phyloP scores from a whole-genome alignment of 2,888 invertebrate species.

The Schizotus pectinicornis region DNA sequence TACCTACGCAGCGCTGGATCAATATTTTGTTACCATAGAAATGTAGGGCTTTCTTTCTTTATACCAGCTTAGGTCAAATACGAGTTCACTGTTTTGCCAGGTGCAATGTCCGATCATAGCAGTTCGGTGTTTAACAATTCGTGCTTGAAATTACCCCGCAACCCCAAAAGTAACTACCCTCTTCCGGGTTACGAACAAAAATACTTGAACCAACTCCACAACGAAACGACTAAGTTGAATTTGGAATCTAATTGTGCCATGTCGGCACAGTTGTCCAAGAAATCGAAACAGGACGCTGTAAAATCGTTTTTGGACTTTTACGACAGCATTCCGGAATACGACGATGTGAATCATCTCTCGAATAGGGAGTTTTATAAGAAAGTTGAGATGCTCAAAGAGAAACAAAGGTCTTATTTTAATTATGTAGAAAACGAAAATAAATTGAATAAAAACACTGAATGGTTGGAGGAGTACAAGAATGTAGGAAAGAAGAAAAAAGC shows the following conservation, averaged over 20 bases:
- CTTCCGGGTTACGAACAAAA: conserved; percentile 72
- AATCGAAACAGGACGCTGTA: conserved; percentile 59
- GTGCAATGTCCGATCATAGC: conserved; percentile 53
- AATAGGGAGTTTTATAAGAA: conserved; percentile 77
- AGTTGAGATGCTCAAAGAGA: conserved; percentile 69
- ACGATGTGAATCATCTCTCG: conserved; percentile 76
- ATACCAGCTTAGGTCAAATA: background rate
- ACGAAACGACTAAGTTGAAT: conserved; percentile 47
- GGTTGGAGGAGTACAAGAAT: conserved; percentile 55
- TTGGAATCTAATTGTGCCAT: conserved; percentile 44
- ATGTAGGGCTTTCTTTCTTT: background rate
- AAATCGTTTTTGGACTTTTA: conserved; percentile 74
- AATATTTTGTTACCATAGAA: conserved; percentile 24
- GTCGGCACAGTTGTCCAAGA: conserved; percentile 46
- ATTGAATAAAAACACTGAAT: conserved; percentile 46
- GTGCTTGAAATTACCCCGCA: conserved; percentile 74
- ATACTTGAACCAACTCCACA: conserved; percentile 52
- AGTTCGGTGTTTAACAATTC: conserved; percentile 73
- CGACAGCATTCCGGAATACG: conserved; percentile 81
- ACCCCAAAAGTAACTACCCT: conserved; percentile 75
- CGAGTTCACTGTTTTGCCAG: background rate
- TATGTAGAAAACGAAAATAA: conserved; percentile 47
- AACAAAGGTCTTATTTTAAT: conserved; percentile 62
- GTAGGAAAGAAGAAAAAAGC: conserved; percentile 35
- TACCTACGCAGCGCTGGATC: conserved; percentile 5